Conservation (phyloP, 2,888 invertebrate genomes). For the Ethmia dodecea region DNA sequence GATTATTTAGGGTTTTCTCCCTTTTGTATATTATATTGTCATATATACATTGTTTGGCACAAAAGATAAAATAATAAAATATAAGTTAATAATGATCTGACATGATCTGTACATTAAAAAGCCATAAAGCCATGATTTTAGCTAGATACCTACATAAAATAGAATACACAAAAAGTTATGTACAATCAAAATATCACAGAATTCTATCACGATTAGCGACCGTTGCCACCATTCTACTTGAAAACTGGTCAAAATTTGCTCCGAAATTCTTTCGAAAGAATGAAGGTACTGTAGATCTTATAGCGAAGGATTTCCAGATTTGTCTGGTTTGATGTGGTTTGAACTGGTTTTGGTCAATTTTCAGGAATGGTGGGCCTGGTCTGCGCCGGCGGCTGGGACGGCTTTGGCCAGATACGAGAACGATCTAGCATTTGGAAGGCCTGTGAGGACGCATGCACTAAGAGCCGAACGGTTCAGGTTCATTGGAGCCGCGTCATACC, state of each 20-base stretch:
- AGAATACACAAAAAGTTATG: conserved; percentile 51
- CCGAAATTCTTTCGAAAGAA: conserved; percentile 22
- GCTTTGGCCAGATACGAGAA: conserved; percentile 78
- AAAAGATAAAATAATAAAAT: conserved; percentile 33
- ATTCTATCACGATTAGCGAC: conserved; percentile 23
- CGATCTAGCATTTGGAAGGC: conserved; percentile 81
- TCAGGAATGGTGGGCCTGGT: conserved; percentile 57
- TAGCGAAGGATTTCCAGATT: conserved; percentile 23
- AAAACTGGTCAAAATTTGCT: conserved; percentile 19
- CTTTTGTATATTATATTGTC: conserved; percentile 1
- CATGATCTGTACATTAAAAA: conserved; percentile 49
- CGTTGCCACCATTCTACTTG: conserved; percentile 13
- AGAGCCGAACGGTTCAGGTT: conserved; percentile 89
- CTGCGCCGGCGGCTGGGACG: conserved; percentile 67
- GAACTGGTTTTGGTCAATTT: conserved; percentile 17
- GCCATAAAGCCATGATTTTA: conserved; percentile 47
- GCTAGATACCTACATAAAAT: conserved; percentile 42
- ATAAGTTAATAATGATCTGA: conserved; percentile 38
- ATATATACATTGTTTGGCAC: conserved; percentile 6
- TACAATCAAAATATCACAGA: conserved; percentile 65
- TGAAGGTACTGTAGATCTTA: conserved; percentile 11
- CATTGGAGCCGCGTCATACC: conserved; percentile 86
- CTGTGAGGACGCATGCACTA: conserved; percentile 87
- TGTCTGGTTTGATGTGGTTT: conserved; percentile 1
- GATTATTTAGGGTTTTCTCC: conserved; percentile 7